Conservation (phyloP, 2,113 vertebrate species). For the Caranx ignobilis region DNA sequence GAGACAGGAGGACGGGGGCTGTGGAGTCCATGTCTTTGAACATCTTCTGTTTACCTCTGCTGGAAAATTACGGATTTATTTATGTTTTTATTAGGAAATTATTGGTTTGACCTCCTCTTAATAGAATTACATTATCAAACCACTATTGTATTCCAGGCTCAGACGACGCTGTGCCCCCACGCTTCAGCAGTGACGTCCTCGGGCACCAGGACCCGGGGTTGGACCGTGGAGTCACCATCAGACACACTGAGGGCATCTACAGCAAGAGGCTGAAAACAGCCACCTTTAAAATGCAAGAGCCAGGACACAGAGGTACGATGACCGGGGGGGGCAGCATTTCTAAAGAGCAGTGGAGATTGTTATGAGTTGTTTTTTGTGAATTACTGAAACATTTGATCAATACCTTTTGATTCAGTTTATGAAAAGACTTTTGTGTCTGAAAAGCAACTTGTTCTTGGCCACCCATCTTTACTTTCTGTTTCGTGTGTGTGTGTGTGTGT, state of each 20-base stretch:
- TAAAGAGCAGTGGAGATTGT: too few relatives aligned
- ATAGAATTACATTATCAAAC: accelerated
- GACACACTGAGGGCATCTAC: constrained; percentile 83
- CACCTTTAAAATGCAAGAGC: constrained; percentile 30
- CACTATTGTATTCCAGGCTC: constrained; percentile 80
- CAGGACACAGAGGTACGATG: constrained; percentile 55
- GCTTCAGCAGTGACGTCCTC: constrained; percentile 76
- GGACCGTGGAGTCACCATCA: constrained; percentile 56
- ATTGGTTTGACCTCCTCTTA: neutral
- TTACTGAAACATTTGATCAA: too few relatives aligned
- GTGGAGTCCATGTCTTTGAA: neutral
- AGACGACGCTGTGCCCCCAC: constrained; percentile 86
- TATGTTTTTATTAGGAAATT: neutral
- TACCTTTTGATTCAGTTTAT: too few relatives aligned
- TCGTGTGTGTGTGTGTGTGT: neutral
- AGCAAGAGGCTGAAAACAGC: constrained; percentile 79
- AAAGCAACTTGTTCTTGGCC: too few relatives aligned
- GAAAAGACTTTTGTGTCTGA: too few relatives aligned
- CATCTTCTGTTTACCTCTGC: constrained; percentile 8
- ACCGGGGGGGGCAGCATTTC: neutral
- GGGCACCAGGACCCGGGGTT: constrained; percentile 65
- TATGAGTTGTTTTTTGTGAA: too few relatives aligned
- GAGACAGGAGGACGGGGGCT: neutral
- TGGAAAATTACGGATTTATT: neutral
- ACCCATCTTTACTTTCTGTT: too few relatives aligned